Base-by-base conservation (phyloP, 2,113 vertebrate genomes). In the Ameiurus melas region DNA sequence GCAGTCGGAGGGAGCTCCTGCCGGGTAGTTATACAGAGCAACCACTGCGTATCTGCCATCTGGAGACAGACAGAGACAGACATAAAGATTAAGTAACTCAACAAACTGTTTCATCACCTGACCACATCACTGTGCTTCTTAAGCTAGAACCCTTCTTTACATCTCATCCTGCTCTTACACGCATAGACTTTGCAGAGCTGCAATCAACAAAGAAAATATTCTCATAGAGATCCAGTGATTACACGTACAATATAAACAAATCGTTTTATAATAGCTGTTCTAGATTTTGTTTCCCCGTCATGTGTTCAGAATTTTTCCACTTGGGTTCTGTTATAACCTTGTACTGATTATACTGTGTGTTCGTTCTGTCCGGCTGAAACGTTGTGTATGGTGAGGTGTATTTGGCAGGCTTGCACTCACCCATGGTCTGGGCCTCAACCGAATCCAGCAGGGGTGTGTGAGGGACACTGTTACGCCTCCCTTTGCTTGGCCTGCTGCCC, bases 11-110 rank as follows among this genome's bases (percentile, higher is more conserved):
- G 91, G 93, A 0, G 77, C 13, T 0, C 94, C 91, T 0, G 92
- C 92, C 0, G 96, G 97, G 85, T 96, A 97, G 85, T 94, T 92
- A 20, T 93, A 94, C 89, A 97, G 92, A 62, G 96, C 94, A 85
- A 97, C 92, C 0, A 94, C 95, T 68, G 93, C 88, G 55, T 71
- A 87, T 79, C 84, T 83, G 27, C 77, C 85, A 16, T 85, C 96
- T 96, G 90, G 64, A 36, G 1, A 55, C 5, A 58, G n/a, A 47
- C 10, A 39, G 51, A 36, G 20, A 81, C 25, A 82, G 57, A 39
- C 1, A 53, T 22, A 33, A 5, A 55, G 51, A 30, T 57, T n/a
- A 73, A 58, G 27, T 1, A 55, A 70, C 22, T n/a, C 51, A 13
- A 12, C 25, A 47, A 4, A 27, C 33, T 30, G 12, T 81, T 78